Evolutionary conservation across 2,113 vertebrate genomes (phyloP).

Genomic region (Lophius piscatorius): DNA sequence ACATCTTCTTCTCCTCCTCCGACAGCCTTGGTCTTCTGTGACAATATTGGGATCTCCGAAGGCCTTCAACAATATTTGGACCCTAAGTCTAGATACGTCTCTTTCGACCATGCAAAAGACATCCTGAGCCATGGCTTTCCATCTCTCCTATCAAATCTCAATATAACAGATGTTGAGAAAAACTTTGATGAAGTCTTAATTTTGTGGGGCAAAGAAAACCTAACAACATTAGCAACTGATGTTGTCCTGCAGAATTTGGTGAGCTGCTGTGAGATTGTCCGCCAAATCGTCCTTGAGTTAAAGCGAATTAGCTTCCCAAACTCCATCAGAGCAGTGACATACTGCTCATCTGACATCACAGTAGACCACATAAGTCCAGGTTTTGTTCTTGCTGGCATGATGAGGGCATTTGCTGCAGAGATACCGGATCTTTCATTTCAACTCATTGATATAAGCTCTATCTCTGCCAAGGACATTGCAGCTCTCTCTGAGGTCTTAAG

Average conservation of each 20-base stretch:
- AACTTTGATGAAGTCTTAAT: conserved; percentile 84
- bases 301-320: conserved; percentile 62
- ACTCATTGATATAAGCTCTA: conserved; percentile 80
- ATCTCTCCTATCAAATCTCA: conserved; percentile 48
- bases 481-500: conserved; percentile 77
- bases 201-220: conserved; percentile 83
- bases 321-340: conserved; percentile 81
- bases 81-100: conserved; percentile 72
- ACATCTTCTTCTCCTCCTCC: conserved; percentile 34
- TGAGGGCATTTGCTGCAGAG: conserved; percentile 80
- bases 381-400: conserved; percentile 84
- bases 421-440: conserved; percentile 83
- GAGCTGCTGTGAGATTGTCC: conserved; percentile 82
- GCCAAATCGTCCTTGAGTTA: conserved; percentile 80
- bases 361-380: conserved; percentile 82
- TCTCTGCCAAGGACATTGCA: conserved; percentile 73
- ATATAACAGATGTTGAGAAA: conserved; percentile 60
- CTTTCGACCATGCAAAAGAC: conserved; percentile 63
- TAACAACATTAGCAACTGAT: conserved; percentile 62
- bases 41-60: conserved; percentile 78
- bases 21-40: conserved; percentile 83
- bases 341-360: conserved; percentile 76
- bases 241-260: conserved; percentile 71
- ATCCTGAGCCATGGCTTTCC: conserved; percentile 47
- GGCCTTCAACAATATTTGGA: conserved; percentile 77